Conservation (phyloP, 2,888 invertebrate genomes). For the Metellina segmentata region DNA sequence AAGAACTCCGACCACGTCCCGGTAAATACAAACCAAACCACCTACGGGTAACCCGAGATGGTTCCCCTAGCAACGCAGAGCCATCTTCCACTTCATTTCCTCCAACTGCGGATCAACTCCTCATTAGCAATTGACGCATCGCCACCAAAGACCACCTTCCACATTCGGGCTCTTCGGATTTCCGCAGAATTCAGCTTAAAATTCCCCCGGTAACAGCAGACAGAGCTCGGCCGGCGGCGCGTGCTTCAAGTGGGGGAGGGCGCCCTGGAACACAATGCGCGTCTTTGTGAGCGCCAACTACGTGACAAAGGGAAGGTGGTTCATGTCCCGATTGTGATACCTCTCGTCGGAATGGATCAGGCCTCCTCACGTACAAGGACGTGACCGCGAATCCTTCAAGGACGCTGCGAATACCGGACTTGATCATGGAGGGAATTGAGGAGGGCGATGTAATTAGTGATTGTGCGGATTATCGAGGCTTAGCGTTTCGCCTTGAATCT, state of each 20-base stretch:
- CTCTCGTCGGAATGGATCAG: neutral
- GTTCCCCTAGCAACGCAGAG: too few relatives aligned
- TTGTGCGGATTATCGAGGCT: too few relatives aligned
- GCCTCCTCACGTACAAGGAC: neutral
- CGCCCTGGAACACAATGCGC: neutral
- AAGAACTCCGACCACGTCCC: too few relatives aligned
- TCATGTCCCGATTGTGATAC: neutral
- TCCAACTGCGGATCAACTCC: too few relatives aligned
- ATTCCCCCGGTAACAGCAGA: neutral
- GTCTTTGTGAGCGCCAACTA: neutral
- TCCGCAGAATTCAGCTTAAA: neutral
- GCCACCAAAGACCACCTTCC: too few relatives aligned
- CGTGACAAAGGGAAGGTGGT: neutral
- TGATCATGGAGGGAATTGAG: too few relatives aligned
- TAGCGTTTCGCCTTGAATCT: too few relatives aligned
- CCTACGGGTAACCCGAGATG: too few relatives aligned
- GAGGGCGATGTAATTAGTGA: too few relatives aligned
- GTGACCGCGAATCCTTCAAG: slow-evolving; percentile 11
- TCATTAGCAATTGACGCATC: too few relatives aligned
- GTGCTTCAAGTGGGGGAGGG: neutral
- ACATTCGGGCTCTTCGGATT: slow-evolving; percentile 11
- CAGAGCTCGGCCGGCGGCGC: neutral
- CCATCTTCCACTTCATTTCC: too few relatives aligned
- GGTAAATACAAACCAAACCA: too few relatives aligned
- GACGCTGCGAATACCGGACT: neutral